Evolutionary conservation across 2,888 invertebrate species (phyloP), one percentile per base, ranked within the genome.

Genomic region (Rhagophthalmus giganteus): DNA sequence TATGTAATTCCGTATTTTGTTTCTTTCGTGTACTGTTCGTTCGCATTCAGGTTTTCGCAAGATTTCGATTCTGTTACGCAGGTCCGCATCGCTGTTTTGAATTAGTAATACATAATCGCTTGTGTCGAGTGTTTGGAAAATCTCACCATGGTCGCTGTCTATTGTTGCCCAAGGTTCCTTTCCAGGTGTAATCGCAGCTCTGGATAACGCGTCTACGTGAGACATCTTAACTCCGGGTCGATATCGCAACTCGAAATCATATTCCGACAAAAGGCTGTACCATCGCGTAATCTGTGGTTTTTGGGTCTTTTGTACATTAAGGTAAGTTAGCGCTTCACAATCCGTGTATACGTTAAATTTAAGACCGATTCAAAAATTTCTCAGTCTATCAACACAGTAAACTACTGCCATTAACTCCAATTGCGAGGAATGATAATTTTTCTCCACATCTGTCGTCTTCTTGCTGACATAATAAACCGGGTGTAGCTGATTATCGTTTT

Each of bases 391-490:
- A 20, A 20, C 20, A 5, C 4, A 20, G 7, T 20, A 20, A 5
- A 20, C 20, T 11, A 26, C 8, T 11, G 25, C 26, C 16, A 62
- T 27, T 14, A 59, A 41, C 28, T 60, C 60, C 2, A 60, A 38
- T 20, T 60, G 59, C 11, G 42, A 53, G 2, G 59, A 58, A 33
- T 61, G 58, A 25, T 61, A 61, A 9, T 24, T 44, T 9, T 37
- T 31, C 37, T 62, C 60, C 0, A 26, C 41, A n/a, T 37, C 41
- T 2, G 61, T 57, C 2, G 57, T 60, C 30, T 60, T 57, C 26
- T 59, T 58, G 32, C 58, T 55, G 1, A 61, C 52, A 30, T 47
- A 54, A 30, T 59, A 61, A 1, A 64, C 59, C 1, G 57, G 40
- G 27, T 61, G 60, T 12, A 63, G 10, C 12, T 32, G 30, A 2